These are phyloP conservation scores for Oscheius sp. DNA, from an alignment of 2,888 invertebrate species.

Conservation along the genomic window DNA sequence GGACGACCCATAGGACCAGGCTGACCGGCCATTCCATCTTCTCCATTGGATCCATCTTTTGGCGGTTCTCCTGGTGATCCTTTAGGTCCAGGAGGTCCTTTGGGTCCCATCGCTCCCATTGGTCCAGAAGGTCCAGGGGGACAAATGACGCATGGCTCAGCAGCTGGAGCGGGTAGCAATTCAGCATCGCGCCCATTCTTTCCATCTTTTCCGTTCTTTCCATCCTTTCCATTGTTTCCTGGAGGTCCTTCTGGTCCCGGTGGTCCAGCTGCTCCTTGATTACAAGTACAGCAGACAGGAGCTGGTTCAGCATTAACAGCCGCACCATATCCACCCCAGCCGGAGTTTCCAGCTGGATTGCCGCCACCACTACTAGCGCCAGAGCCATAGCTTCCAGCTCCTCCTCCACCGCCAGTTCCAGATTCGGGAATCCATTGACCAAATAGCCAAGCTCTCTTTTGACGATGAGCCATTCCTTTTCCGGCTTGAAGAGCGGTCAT, in stretches of 20 bases:
- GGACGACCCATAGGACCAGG: constrained; percentile 61
- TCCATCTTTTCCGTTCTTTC: constrained; percentile 61
- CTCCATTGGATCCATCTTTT: constrained; percentile 57
- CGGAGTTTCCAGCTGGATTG: constrained; percentile 31
- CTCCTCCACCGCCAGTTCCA: constrained; percentile 56
- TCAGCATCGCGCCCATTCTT: constrained; percentile 59
- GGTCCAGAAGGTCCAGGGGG: constrained; percentile 66
- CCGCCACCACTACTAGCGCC: constrained; percentile 31
- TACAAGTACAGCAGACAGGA: constrained; percentile 60
- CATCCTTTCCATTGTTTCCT: constrained; percentile 62
- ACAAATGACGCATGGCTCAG: constrained; percentile 65
- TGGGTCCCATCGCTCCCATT: constrained; percentile 59
- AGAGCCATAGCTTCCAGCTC: constrained; percentile 17
- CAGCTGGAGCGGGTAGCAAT: constrained; percentile 54
- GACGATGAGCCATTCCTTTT: constrained; percentile 55
- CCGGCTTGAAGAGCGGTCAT: constrained; percentile 65
- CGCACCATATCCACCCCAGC: constrained; percentile 60
- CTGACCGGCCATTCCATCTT: constrained; percentile 61
- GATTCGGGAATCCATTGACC: constrained; percentile 64
- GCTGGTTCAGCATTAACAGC: constrained; percentile 61
- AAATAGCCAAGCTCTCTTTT: constrained; percentile 64
- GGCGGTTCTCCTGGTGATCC: constrained; percentile 64
- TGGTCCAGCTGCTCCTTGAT: constrained; percentile 62
- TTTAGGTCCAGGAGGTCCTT: constrained; percentile 68
- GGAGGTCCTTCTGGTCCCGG: constrained; percentile 63